Percentiles rank a stretch among this genome's conserved stretches.
Evolutionary conservation across 2,113 vertebrate genomes (phyloP).

Genomic region (Ancistrus triradiatus): DNA sequence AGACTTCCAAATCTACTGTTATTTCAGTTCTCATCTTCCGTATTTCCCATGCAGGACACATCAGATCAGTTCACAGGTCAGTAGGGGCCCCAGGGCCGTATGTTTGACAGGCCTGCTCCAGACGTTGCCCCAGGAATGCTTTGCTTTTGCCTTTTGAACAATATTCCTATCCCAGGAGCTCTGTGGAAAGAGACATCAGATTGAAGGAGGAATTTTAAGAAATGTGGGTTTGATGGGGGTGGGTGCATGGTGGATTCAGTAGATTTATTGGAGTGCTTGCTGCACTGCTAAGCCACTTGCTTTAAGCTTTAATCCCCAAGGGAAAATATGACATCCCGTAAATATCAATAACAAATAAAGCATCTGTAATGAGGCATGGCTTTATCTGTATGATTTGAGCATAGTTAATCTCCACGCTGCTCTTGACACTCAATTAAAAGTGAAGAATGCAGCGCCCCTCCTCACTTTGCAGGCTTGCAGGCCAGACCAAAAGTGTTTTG

Average conservation of each 20-base stretch:
- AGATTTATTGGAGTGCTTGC: conserved; percentile 10
- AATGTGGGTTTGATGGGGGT: conserved; percentile 3
- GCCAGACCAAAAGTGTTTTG: too few relatives aligned
- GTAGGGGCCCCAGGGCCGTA: too few relatives aligned
- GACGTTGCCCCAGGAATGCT: too few relatives aligned
- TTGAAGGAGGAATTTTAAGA: conserved; percentile 10
- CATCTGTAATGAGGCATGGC: conserved; percentile 47
- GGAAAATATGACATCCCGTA: conserved; percentile 58
- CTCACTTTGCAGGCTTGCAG: conserved; percentile 7
- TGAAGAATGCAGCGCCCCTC: conserved; percentile 57
- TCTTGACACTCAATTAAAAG: conserved; percentile 75
- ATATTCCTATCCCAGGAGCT: background rate
- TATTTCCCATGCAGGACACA: too few relatives aligned
- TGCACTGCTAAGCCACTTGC: conserved; percentile 32
- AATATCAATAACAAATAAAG: conserved; percentile 78
- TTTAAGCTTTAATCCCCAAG: conserved; percentile 46
- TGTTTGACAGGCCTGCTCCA: too few relatives aligned
- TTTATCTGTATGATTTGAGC: conserved; percentile 62
- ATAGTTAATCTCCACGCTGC: conserved; percentile 67
- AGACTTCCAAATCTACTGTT: too few relatives aligned
- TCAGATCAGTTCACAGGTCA: too few relatives aligned
- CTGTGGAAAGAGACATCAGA: conserved; percentile 10
- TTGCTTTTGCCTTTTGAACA: too few relatives aligned
- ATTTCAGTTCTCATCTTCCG: too few relatives aligned
- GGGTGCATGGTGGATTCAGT: background rate